Conservation (phyloP, 2,888 invertebrate genomes). For the Cantharis lateralis region DNA sequence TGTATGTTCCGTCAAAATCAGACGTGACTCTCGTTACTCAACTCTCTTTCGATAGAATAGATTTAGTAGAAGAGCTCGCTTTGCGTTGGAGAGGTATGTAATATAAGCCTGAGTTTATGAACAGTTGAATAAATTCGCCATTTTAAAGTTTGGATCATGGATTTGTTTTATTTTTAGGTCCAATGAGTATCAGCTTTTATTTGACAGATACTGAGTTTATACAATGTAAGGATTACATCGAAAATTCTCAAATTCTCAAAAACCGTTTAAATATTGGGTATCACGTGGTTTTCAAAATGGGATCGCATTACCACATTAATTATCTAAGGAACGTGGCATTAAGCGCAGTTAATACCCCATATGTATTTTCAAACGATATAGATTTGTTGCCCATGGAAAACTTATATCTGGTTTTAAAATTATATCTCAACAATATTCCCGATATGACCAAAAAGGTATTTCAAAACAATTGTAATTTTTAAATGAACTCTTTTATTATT, state of each 20-base stretch:
- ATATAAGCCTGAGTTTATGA: too few species aligned
- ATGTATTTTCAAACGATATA: slow-evolving; percentile 85
- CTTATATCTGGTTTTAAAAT: slow-evolving; percentile 73
- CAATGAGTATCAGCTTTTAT: slow-evolving; percentile 85
- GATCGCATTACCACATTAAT: slow-evolving; percentile 89
- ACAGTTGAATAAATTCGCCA: too few species aligned
- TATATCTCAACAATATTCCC: slow-evolving; percentile 54
- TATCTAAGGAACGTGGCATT: slow-evolving; percentile 86
- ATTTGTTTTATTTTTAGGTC: slow-evolving; percentile 59
- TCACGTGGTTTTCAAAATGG: slow-evolving; percentile 88
- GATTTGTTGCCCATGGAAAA: slow-evolving; percentile 88
- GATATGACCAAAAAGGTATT: slow-evolving; percentile 58
- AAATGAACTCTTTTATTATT: slow-evolving; percentile 16
- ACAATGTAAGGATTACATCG: slow-evolving; percentile 75
- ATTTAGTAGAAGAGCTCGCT: slow-evolving; percentile 80
- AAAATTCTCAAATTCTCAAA: slow-evolving; percentile 73
- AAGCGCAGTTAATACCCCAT: slow-evolving; percentile 77
- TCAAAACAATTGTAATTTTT: neutral
- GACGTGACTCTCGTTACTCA: slow-evolving; percentile 90
- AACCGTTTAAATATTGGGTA: slow-evolving; percentile 82
- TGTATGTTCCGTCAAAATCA: slow-evolving; percentile 63
- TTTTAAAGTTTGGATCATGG: too few species aligned
- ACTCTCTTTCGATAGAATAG: slow-evolving; percentile 83
- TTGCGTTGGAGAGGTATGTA: slow-evolving; percentile 78
- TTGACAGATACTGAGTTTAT: slow-evolving; percentile 86